Base-by-base conservation (phyloP, 2,113 vertebrate genomes). In the Lamprotornis superbus region DNA sequence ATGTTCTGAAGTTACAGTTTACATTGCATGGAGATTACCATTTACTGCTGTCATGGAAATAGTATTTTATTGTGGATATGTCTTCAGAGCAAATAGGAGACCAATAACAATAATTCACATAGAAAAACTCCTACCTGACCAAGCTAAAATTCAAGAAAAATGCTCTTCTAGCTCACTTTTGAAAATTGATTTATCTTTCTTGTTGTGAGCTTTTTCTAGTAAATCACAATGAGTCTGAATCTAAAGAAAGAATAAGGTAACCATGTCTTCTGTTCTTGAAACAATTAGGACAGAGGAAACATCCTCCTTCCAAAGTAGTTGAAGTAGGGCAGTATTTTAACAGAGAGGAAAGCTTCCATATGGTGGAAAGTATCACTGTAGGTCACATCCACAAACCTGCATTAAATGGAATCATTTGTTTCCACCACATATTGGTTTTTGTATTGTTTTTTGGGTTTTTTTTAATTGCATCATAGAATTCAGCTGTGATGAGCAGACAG, bases 21-120 rank as follows among this genome's bases (percentile, higher is more conserved):
- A 97, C 89, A 46, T 98, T 98, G 98, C 99, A 99, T 99, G 98
- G 97, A 98, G 97, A 98, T 97, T 97, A 98, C 97, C 95, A 98
- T 97, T 97, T 97, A 98, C 95, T 97, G 96, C 97, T 98, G 97
- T 98, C 95, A 97, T 94, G 94, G 97, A 98, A 97, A 97, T 97
- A 97, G 97, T 98, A 96, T 95, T 98, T 97, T 98, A 97, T 93
- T 97, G 98, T 96, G 96, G 95, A 97, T 97, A 98, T 98, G 97
- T 98, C 97, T 98, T 98, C 97, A 96, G 95, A 97, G 96, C 97
- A 98, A 97, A 96, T 94, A 95, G 75, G 80, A 97, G 96, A 95
- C 76, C 94, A 96, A 83, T 96, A 90, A 97, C 59, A 89, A 33
- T 87, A 91, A 96, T 84, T 92, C 88, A 91, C 82, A 70, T 40